phyloP scores from a whole-genome alignment of 1,140 invertebrate species.

The Cepaea nemoralis region DNA sequence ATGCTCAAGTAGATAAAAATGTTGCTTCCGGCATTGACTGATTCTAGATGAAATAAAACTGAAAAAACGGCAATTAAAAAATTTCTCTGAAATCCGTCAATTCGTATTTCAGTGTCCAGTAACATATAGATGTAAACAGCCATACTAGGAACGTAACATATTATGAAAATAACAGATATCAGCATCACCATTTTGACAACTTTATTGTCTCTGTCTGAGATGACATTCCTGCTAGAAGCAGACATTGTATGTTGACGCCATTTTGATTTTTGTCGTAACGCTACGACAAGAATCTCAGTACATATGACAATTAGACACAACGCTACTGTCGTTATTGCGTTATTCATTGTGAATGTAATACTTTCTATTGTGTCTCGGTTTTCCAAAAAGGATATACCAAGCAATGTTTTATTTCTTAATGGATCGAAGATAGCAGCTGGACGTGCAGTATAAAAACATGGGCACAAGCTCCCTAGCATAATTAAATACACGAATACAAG shows the following conservation, averaged over 20 bases:
- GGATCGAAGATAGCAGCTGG: background rate
- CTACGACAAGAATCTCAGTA: background rate
- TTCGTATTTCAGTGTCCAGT: conserved; percentile 14
- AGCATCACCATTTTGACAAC: conserved; percentile 16
- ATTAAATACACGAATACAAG: background rate
- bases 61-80: background rate
- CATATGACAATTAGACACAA: conserved; percentile 4
- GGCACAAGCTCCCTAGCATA: background rate
- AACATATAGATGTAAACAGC: conserved; percentile 2
- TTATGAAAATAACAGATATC: conserved; percentile 12
- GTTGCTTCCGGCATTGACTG: conserved; percentile 18
- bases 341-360: background rate
- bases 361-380: background rate
- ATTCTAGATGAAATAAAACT: background rate
- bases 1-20: conserved; percentile 31
- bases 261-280: background rate
- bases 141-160: background rate
- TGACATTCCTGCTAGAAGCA: background rate
- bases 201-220: background rate
- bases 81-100: background rate
- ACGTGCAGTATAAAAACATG: background rate
- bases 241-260: background rate
- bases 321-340: background rate
- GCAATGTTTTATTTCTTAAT: conserved; percentile 10
- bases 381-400: background rate